Percentiles rank a stretch among this genome's conserved stretches.
phyloP scores from a whole-genome alignment of 2,888 invertebrate genomes.

The Eulithis prunata region DNA sequence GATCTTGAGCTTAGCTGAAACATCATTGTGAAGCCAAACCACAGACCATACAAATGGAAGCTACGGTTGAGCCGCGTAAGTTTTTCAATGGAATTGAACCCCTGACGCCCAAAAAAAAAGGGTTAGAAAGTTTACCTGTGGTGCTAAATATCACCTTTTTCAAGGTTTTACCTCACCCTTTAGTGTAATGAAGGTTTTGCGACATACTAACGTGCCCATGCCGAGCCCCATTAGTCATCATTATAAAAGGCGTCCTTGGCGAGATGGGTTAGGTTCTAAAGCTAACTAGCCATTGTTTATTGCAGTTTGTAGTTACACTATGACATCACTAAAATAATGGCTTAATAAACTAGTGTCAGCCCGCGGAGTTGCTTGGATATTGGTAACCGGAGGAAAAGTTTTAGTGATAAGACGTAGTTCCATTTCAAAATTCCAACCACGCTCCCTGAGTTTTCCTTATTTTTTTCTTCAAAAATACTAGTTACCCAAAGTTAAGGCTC shows the following conservation, averaged over 20 bases:
- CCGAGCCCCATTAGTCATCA: conserved; percentile 53
- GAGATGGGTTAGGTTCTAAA: conserved; percentile 20
- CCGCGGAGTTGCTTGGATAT: neutral
- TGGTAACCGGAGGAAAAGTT: too few relatives aligned
- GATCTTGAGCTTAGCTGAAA: too few relatives aligned
- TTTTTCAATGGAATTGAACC: too few relatives aligned
- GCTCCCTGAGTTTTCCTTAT: too few relatives aligned
- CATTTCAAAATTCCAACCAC: too few relatives aligned
- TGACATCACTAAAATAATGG: conserved; percentile 11
- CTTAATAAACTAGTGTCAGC: neutral
- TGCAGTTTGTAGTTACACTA: conserved; percentile 6
- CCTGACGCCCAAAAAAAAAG: neutral
- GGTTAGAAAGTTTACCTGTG: neutral
- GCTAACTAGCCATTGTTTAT: conserved; percentile 20
- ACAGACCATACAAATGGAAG: too few relatives aligned
- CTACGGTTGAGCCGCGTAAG: too few relatives aligned
- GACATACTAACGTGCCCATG: conserved; percentile 19
- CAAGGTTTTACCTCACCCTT: conserved; percentile 54
- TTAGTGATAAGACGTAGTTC: too few relatives aligned
- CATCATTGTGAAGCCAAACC: too few relatives aligned
- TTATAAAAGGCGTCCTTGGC: conserved; percentile 43
- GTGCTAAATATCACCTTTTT: conserved; percentile 33
- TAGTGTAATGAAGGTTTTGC: conserved; percentile 46
- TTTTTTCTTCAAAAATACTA: too few relatives aligned
- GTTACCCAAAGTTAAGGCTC: too few relatives aligned